Evolutionary conservation across 2,888 invertebrate species (phyloP).

Genomic region (Elmis aenea): DNA sequence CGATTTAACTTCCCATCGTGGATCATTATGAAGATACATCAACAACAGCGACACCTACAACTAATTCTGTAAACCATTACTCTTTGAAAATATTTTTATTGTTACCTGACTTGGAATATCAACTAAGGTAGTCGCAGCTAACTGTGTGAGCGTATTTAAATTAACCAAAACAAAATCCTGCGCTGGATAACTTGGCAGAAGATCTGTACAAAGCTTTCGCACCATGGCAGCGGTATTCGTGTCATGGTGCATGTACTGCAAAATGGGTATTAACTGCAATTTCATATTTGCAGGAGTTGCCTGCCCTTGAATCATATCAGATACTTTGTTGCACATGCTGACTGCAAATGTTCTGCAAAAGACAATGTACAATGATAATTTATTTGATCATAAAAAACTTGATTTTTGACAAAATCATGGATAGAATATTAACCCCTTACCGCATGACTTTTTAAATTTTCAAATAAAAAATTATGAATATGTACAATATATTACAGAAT

Average conservation of each 20-base stretch:
- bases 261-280: constrained; percentile 80
- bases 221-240: constrained; percentile 61
- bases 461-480: too few species aligned
- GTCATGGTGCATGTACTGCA: constrained; percentile 89
- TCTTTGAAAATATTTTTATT: constrained; percentile 21
- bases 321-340: constrained; percentile 91
- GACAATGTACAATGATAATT: constrained; percentile 10
- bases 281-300: constrained; percentile 91
- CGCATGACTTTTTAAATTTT: too few species aligned
- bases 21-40: constrained; percentile 63
- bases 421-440: not conserved
- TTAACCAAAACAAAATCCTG: constrained; percentile 77
- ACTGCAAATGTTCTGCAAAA: constrained; percentile 81
- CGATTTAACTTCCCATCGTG: constrained; percentile 64
- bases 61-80: constrained; percentile 29
- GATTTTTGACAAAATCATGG: too few species aligned
- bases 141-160: constrained; percentile 78
- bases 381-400: not conserved
- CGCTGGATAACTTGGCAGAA: constrained; percentile 73
- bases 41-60: constrained; percentile 55
- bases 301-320: constrained; percentile 90
- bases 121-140: constrained; percentile 83
- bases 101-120: constrained; percentile 84
- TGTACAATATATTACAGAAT: too few species aligned
- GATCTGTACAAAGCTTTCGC: constrained; percentile 65